Percentiles rank a stretch among this genome's conserved stretches.
phyloP scores from a whole-genome alignment of 2,113 vertebrate species.

The Phasianus colchicus region DNA sequence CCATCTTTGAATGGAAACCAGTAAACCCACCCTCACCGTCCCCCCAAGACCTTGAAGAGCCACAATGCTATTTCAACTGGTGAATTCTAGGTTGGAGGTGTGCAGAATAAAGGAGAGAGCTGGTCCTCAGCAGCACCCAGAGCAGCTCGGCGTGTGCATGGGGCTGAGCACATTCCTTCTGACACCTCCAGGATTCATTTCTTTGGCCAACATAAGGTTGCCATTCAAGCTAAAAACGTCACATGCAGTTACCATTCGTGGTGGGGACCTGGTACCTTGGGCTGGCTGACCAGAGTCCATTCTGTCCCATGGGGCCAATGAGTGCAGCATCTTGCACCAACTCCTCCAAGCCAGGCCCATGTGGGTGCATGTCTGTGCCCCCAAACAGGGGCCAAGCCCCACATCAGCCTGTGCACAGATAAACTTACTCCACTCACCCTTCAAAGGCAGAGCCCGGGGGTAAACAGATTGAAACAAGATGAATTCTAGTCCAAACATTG shows the following conservation, averaged over 20 bases:
- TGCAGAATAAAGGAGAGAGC: not conserved
- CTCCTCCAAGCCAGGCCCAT: rapidly evolving
- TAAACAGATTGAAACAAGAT: not conserved
- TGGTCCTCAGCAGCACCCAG: not conserved
- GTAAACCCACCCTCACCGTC: not conserved
- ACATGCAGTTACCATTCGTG: rapidly evolving
- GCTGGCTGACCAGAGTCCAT: not conserved
- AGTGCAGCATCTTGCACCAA: not conserved
- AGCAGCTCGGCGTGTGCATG: rapidly evolving
- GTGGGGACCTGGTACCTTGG: not conserved
- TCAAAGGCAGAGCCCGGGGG: constrained; percentile 34
- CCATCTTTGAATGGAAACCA: not conserved
- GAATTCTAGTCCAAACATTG: not conserved
- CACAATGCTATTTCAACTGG: rapidly evolving
- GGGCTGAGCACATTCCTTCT: not conserved
- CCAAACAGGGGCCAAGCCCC: not conserved
- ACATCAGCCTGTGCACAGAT: not conserved
- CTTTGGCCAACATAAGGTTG: not conserved
- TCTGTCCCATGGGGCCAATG: rapidly evolving
- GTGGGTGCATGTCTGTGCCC: rapidly evolving
- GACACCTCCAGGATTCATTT: not conserved
- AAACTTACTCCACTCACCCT: not conserved
- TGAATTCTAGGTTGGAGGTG: not conserved
- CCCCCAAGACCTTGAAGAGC: not conserved
- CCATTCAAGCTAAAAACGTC: not conserved